These are phyloP conservation scores for Callionymus lyra DNA, from an alignment of 2,113 vertebrate species.

Conservation along the genomic window DNA sequence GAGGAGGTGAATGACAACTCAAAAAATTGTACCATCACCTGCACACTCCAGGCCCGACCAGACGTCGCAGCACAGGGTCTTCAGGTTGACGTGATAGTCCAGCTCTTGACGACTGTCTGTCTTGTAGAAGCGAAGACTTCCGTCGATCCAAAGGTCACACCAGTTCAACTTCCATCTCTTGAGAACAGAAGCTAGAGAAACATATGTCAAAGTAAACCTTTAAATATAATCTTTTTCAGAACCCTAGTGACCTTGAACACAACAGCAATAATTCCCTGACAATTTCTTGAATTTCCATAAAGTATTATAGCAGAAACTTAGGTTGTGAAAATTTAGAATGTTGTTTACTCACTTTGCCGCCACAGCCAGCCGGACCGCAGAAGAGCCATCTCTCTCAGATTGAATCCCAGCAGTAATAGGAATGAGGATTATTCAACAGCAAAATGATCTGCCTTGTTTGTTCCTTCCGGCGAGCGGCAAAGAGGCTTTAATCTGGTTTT, in stretches of 20 bases:
- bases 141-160: constrained; percentile 91
- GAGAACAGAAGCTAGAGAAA: constrained; percentile 58
- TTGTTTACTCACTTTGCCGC: constrained; percentile 83
- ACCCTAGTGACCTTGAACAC: neutral
- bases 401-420: neutral
- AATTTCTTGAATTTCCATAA: neutral
- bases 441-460: constrained; percentile 3
- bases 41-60: constrained; percentile 76
- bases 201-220: neutral
- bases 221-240: no score
- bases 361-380: constrained; percentile 92
- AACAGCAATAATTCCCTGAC: no score
- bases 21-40: constrained; percentile 52
- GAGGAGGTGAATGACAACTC: neutral
- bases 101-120: constrained; percentile 73
- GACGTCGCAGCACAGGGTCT: constrained; percentile 71
- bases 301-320: no score
- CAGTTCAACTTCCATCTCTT: constrained; percentile 93
- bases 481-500: constrained; percentile 33
- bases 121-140: constrained; percentile 83
- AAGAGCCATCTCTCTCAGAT: constrained; percentile 68
- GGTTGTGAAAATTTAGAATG: no score
- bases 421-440: neutral
- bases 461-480: constrained; percentile 1
- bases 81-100: constrained; percentile 75